Evolutionary conservation across 2,888 invertebrate species (phyloP).

Genomic region (Hirtodrosophila histrioides): DNA sequence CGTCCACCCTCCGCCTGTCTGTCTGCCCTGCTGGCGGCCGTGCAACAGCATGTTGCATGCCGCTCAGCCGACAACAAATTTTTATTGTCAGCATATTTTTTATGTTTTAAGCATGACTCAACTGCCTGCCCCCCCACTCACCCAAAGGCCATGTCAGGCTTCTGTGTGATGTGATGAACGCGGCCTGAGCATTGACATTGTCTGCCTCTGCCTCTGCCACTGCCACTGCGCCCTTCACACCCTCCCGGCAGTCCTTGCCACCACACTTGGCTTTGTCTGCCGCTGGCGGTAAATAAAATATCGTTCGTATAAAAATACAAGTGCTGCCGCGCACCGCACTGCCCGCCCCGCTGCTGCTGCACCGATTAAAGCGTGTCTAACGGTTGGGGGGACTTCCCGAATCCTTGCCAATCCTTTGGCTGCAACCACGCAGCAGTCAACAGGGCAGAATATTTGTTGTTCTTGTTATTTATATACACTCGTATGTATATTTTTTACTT

Average conservation of each 20-base stretch:
- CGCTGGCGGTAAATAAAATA: slow-evolving; percentile 81
- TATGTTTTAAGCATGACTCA: slow-evolving; percentile 64
- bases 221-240: background rate
- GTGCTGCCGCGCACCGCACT: slow-evolving; percentile 24
- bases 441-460: slow-evolving; percentile 48
- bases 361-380: slow-evolving; percentile 72
- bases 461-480: slow-evolving; percentile 33
- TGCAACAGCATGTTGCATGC: slow-evolving; percentile 79
- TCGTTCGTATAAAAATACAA: slow-evolving; percentile 66
- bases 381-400: slow-evolving; percentile 16
- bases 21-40: slow-evolving; percentile 40
- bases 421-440: slow-evolving; percentile 42
- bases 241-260: slow-evolving; percentile 3
- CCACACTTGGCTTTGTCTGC: slow-evolving; percentile 61
- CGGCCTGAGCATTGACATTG: slow-evolving; percentile 72
- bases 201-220: slow-evolving; percentile 32
- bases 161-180: slow-evolving; percentile 67
- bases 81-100: slow-evolving; percentile 79
- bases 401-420: slow-evolving; percentile 37
- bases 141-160: slow-evolving; percentile 10
- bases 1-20: slow-evolving; percentile 2
- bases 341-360: slow-evolving; percentile 15
- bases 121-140: slow-evolving; percentile 1
- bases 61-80: slow-evolving; percentile 66
- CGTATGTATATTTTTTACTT: slow-evolving; percentile 33